Evolutionary conservation across 2,113 vertebrate genomes (phyloP), one percentile per base, ranked within the genome.

Genomic region (Mystacornis crossleyi): DNA sequence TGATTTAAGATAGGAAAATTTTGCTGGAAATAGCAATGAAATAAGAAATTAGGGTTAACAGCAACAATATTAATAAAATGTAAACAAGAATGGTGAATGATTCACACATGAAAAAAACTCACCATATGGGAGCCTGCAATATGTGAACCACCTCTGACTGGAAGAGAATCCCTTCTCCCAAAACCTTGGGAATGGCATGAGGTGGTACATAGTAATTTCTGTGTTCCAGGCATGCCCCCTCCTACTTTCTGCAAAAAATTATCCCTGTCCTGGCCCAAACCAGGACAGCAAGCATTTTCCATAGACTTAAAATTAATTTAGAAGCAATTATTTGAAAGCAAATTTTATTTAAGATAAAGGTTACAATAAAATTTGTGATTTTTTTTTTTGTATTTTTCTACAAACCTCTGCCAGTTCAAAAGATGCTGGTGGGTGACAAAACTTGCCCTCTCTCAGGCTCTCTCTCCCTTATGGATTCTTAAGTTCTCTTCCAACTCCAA

Each of bases 1-100:
- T 65, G 25, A 34, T 31, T 19, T 31, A 26, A 66, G 33, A 45
- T 9, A 24, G 50, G 19, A 55, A 55, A 40, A 25, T 25, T 19
- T 66, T 55, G 31, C 16, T 31, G 33, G 18, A 29, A 60, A 60
- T 21, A 42, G 14, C 11, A 60, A 24, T 50, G 4, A 50, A 28
- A 29, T 23, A 70, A 54, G 33, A 43, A 50, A 40, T 8, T 1
- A 69, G n/a, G 18, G 50, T 24, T 20, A n/a, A n/a, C 4, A 18
- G 12, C 18, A 70, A 28, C 11, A 50, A n/a, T 50, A 48, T 28
- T 40, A 40, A 69, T 40, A 28, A 81, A 58, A 40, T 18, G 2
- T 50, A 34, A 14, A 28, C 14, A 42, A 42, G 34, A 42, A 23
- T 0, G 1, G 7, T 58, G 23, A 18, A 24, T 1, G 0, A 58